A percentile compares a stretch with the other conserved stretches of the same genome.
These are phyloP conservation scores for Habroteleia sp. DNA, from an alignment of 2,888 invertebrate genomes.

Conservation along the genomic window DNA sequence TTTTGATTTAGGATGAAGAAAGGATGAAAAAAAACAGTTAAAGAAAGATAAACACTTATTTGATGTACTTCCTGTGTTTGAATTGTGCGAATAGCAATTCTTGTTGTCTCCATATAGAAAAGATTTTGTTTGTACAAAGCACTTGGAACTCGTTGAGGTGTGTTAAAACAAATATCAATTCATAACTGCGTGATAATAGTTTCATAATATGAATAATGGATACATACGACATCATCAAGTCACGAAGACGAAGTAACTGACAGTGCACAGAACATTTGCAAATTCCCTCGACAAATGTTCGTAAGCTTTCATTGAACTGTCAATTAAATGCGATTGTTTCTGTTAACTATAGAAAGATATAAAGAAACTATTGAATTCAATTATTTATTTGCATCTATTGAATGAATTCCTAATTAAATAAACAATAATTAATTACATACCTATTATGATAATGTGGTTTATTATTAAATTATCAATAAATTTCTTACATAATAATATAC, in stretches of 20 bases:
- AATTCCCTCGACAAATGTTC: background rate
- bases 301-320: conserved; percentile 11
- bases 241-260: conserved; percentile 9
- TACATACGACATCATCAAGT: conserved; percentile 8
- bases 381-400: too few species aligned
- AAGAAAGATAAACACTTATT: too few species aligned
- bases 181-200: conserved; percentile 30
- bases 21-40: too few species aligned
- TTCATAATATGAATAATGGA: conserved; percentile 25
- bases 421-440: too few species aligned
- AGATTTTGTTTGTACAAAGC: conserved; percentile 15
- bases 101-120: conserved; percentile 1
- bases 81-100: conserved; percentile 32
- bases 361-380: too few species aligned
- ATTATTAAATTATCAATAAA: too few species aligned
- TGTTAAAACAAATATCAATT: conserved; percentile 41
- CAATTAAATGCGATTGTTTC: conserved; percentile 9
- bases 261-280: too few species aligned
- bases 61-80: conserved; percentile 45
- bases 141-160: conserved; percentile 21
- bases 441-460: too few species aligned
- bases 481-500: too few species aligned
- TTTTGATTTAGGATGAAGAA: too few species aligned
- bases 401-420: too few species aligned
- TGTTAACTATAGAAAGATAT: too few species aligned